Base-by-base conservation (phyloP, 2,113 vertebrate species). In the Hyperopisus bebe region DNA sequence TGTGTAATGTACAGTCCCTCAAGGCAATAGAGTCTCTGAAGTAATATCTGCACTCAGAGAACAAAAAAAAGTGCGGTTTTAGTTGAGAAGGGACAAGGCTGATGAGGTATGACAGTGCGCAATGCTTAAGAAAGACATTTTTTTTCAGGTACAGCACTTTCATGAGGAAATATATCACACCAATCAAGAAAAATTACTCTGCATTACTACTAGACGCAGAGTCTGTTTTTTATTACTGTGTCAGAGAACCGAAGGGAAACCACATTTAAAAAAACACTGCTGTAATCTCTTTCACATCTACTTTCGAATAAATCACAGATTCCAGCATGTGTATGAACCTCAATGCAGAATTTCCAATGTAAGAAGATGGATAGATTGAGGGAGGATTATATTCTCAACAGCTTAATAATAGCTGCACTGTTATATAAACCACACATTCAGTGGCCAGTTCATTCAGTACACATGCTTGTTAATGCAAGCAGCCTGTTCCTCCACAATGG, bases 231-330 rank as follows among this genome's bases (percentile, higher is more conserved):
- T 86, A 90, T 90, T 90, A 89, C 48, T 46, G 35, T 48, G 47
- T 83, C 50, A 87, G n/a, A 46, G 82, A 84, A 35, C 53, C 47
- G 48, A 70, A 88, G 84, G 24, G 66, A 86, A 90, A n/a, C 62
- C 53, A 55, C 53, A 51, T 88, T 48, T 77, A 70, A 74, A 82
- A 89, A 87, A 53, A 86, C 88, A 82, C 66, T 42, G 74, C 83
- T 27, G 62, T 89, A 91, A 89, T 91, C 88, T 89, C 58, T 87
- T 89, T 89, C 84, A 87, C 66, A 91, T 91, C 89, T 48, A 87
- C 82, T 91, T 77, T 77, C 46, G 62, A 91, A 87, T 77, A 21
- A 90, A 85, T 53, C 31, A 90, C 62, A 58, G 31, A 90, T 77
- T 77, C 47, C 44, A 53, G 47, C 39, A 17, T 44, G 83, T 90